Conservation (phyloP, 1,140 invertebrate species). For the Nomia melanderi region DNA sequence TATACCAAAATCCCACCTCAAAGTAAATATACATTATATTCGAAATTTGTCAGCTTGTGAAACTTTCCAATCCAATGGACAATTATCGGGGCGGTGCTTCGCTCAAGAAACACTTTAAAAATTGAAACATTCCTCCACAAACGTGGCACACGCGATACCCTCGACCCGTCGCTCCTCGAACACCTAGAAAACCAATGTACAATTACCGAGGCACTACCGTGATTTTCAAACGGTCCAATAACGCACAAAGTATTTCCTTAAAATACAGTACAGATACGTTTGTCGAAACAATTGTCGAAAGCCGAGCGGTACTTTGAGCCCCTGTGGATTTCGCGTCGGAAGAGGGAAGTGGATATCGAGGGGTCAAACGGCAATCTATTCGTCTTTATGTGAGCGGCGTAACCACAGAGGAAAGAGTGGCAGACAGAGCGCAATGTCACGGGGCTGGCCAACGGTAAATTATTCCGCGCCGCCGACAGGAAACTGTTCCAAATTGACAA, state of each 20-base stretch:
- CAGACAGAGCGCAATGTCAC: conserved; percentile 3
- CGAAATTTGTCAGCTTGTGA: too few relatives aligned
- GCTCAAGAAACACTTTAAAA: too few relatives aligned
- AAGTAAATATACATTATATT: too few relatives aligned
- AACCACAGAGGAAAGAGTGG: neutral
- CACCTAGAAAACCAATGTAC: too few relatives aligned
- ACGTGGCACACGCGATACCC: too few relatives aligned
- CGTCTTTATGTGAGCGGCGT: neutral
- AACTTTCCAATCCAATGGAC: too few relatives aligned
- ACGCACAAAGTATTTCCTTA: neutral
- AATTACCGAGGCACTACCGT: too few relatives aligned
- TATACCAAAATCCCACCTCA: too few relatives aligned
- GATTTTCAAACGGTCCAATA: too few relatives aligned
- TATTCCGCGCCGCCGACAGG: conserved; percentile 41
- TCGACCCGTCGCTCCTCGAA: too few relatives aligned
- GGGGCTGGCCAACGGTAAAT: conserved; percentile 27
- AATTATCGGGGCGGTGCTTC: too few relatives aligned
- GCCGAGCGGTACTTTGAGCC: neutral
- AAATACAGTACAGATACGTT: neutral
- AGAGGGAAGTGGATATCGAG: neutral
- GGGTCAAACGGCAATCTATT: neutral
- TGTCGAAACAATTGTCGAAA: neutral
- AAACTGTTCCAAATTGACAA: conserved; percentile 53
- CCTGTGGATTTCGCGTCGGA: neutral
- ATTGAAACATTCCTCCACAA: too few relatives aligned